Conservation (phyloP, 2,888 invertebrate genomes). For the Yponomeuta sedellus region DNA sequence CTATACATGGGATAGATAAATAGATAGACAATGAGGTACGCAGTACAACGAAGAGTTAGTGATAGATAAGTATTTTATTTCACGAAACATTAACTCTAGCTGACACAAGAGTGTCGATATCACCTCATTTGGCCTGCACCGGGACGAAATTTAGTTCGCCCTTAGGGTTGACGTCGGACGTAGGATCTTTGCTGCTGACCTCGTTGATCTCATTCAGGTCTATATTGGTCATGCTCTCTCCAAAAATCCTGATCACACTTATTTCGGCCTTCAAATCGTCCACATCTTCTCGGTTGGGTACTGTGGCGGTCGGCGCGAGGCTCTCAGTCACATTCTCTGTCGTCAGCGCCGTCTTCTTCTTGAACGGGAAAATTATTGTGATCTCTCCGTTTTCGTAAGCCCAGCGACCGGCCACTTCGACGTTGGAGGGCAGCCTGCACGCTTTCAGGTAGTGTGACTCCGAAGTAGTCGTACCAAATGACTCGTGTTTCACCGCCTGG, state of each 20-base stretch:
- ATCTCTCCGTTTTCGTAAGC: conserved; percentile 39
- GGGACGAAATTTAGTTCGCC: conserved; percentile 59
- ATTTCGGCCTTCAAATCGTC: conserved; percentile 20
- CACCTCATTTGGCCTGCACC: not conserved
- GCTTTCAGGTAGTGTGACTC: conserved; percentile 45
- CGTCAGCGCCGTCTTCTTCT: not conserved
- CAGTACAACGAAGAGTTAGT: not conserved
- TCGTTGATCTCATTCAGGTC: conserved; percentile 36
- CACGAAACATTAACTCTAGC: not conserved
- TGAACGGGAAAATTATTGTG: conserved; percentile 47
- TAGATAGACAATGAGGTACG: not conserved
- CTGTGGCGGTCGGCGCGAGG: conserved; percentile 22
- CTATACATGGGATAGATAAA: not conserved
- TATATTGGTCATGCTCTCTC: conserved; percentile 17
- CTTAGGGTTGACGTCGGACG: conserved; percentile 54
- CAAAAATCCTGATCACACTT: too few species aligned
- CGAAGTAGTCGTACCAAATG: conserved; percentile 32
- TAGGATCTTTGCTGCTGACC: conserved; percentile 46
- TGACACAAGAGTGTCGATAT: not conserved
- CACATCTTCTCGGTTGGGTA: conserved; percentile 46
- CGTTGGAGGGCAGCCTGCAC: conserved; percentile 39
- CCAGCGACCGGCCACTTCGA: conserved; percentile 52
- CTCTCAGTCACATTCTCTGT: conserved; percentile 14
- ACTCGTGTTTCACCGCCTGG: conserved; percentile 41
- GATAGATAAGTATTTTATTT: not conserved